Base-by-base conservation (phyloP, 2,113 vertebrate genomes). In the Menura novaehollandiae region DNA sequence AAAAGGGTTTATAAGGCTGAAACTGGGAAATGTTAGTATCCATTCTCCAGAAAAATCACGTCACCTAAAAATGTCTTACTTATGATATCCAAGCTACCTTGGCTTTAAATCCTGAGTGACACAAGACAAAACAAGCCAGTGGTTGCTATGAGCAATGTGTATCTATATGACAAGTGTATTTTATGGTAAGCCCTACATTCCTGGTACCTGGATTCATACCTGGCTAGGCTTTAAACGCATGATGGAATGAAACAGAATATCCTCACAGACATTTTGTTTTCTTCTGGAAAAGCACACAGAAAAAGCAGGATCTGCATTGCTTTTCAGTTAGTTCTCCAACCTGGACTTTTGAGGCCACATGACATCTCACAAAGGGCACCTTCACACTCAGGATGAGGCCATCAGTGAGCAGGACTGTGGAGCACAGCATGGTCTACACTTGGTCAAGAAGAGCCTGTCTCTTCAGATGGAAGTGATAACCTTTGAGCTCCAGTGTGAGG, bases 141-240 rank as follows among this genome's bases (percentile, higher is more conserved):
- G 62, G 74, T 89, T 95, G 60, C 66, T 75, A 55, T 85, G 66
- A 78, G 71, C 74, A 60, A 44, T 56, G 32, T 75, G 62, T 82
- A 37, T 47, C 46, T 37, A 23, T 76, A 60, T 58, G 73, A 85
- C 90, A 91, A 85, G 44, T 30, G 15, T 85, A 64, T 88, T 87
- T 87, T 67, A 13, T 76, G 51, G 32, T 44, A 72, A 69, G 55
- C 51, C 49, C 44, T 78, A 66, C 88, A 88, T 95, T 94, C 81
- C 56, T 94, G 27, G 13, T 75, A 85, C 66, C 71, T 88, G 74
- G 66, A 44, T 90, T 95, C 85, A 93, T 93, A 88, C 82, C 88
- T 96, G 92, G 35, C 28, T 73, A 53, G 41, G 44, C 91, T 91
- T 89, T 79, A 74, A 91, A 89, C 88, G 44, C 58, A 32, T 84